Evolutionary conservation across 2,113 vertebrate species (phyloP).

Genomic region (Varanus salvator): DNA sequence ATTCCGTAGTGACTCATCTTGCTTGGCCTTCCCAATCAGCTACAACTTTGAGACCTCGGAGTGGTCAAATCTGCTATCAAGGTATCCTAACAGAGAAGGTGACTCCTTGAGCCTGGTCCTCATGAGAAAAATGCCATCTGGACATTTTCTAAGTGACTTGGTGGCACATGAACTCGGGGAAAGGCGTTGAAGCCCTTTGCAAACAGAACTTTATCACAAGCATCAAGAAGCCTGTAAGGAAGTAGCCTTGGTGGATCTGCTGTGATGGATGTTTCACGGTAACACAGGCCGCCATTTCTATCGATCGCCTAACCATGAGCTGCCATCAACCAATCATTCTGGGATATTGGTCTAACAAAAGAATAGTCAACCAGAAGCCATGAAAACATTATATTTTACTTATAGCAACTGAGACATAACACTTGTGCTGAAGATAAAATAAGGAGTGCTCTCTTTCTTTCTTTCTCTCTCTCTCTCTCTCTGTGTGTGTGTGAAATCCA

Average conservation of each 20-base stretch:
- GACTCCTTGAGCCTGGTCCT: too few species aligned
- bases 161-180: neutral
- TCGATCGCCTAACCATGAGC: neutral
- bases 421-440: neutral
- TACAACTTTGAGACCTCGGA: too few species aligned
- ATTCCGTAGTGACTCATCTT: too few species aligned
- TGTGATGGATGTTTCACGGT: neutral
- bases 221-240: neutral
- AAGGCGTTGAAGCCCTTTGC: neutral
- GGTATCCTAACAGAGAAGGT: too few species aligned
- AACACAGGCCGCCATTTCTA: neutral
- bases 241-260: neutral
- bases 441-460: neutral
- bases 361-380: neutral
- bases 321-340: neutral
- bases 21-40: too few species aligned
- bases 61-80: too few species aligned
- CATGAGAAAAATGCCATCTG: too few species aligned
- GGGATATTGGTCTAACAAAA: neutral
- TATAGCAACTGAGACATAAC: neutral
- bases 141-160: too few species aligned
- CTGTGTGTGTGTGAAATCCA: neutral
- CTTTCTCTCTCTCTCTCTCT: too few species aligned
- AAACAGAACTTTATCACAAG: neutral
- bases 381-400: neutral